These are phyloP conservation scores for Crotalus tigris DNA, from an alignment of 2,113 vertebrate species.

Conservation along the genomic window DNA sequence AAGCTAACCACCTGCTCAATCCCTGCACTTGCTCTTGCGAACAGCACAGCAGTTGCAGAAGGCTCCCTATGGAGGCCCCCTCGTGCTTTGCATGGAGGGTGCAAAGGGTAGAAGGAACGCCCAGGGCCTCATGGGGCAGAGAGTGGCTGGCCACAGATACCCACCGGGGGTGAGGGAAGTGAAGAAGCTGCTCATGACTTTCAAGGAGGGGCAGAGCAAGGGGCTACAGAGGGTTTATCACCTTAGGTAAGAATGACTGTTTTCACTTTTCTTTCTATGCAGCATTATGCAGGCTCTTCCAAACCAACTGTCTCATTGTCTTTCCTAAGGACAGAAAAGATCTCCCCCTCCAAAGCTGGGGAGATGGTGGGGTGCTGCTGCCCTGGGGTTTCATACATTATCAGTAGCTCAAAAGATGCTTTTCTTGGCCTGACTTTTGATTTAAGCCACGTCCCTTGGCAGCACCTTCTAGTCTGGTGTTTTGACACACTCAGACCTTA, in stretches of 20 bases:
- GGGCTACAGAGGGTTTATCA: not conserved
- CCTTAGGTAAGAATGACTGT: not conserved
- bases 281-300: not conserved
- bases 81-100: not conserved
- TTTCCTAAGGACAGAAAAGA: not conserved
- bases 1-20: conserved; percentile 55
- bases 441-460: not conserved
- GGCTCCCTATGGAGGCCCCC: not conserved
- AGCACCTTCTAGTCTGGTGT: not conserved
- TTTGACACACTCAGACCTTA: not conserved
- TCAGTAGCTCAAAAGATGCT: not conserved
- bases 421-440: not conserved
- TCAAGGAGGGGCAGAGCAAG: not conserved
- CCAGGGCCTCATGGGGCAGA: too few species aligned
- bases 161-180: not conserved
- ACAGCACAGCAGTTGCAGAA: not conserved
- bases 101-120: fast-evolving
- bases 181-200: not conserved
- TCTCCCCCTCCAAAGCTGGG: not conserved
- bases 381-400: not conserved
- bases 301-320: not conserved
- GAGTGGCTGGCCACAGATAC: not conserved
- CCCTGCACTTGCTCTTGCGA: fast-evolving
- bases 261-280: not conserved
- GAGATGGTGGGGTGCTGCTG: not conserved